These are phyloP conservation scores for Pseudachorutes palmiensis DNA, from an alignment of 1,140 invertebrate genomes.

Conservation along the genomic window DNA sequence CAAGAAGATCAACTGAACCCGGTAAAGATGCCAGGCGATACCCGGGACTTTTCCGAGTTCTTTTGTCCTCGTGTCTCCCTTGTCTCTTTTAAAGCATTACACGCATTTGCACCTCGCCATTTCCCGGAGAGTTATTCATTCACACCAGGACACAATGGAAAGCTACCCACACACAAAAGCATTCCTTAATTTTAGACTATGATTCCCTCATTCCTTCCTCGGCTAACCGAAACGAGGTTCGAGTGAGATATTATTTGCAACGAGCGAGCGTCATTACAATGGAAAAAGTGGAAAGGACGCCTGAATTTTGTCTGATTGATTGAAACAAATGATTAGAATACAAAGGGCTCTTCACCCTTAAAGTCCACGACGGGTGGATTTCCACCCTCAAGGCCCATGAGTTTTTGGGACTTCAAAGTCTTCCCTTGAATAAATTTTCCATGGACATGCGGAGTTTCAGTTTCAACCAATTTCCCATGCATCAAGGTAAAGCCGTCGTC, in stretches of 20 bases:
- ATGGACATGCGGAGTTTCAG: background rate
- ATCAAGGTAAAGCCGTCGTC: background rate
- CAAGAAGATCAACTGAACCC: background rate
- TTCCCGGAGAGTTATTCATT: background rate
- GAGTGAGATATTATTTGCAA: no score
- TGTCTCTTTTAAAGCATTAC: background rate
- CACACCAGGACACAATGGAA: no score
- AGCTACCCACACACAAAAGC: no score
- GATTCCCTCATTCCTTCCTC: no score
- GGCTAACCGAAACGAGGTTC: no score
- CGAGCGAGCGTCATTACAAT: no score
- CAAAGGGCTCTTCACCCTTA: background rate
- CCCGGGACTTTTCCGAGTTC: background rate
- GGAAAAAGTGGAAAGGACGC: no score
- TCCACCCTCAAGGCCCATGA: background rate
- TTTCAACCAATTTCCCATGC: background rate
- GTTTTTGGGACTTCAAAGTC: background rate
- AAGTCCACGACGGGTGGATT: background rate
- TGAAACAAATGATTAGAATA: constrained; percentile 2
- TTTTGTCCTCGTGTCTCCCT: background rate
- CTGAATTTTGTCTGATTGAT: no score
- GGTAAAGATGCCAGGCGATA: background rate
- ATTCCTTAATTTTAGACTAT: no score
- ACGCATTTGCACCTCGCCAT: constrained; percentile 6
- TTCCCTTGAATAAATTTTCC: background rate